phyloP scores from a whole-genome alignment of 2,113 vertebrate species.

The Columba livia region DNA sequence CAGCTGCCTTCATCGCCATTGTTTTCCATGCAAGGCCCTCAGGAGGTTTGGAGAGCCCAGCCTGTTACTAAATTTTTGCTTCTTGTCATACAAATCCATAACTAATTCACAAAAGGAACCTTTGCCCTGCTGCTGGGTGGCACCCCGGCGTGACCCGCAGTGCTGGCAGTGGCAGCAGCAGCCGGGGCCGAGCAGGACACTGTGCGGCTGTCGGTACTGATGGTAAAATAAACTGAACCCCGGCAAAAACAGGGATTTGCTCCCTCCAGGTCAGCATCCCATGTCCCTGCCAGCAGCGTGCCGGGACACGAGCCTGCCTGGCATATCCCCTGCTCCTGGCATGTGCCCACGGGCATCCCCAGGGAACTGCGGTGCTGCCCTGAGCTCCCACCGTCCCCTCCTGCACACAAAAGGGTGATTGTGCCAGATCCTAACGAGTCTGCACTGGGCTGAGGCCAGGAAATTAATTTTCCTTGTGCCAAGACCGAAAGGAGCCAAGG shows the following conservation, averaged over 20 bases:
- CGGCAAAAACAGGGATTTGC: too few relatives aligned
- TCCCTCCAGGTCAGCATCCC: not conserved
- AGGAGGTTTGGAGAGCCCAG: not conserved
- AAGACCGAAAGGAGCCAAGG: not conserved
- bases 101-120: not conserved
- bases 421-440: not conserved
- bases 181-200: too few relatives aligned
- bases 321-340: not conserved
- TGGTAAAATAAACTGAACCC: too few relatives aligned
- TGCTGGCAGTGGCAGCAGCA: too few relatives aligned
- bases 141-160: too few relatives aligned
- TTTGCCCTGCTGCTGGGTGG: too few relatives aligned
- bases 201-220: too few relatives aligned
- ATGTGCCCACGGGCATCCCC: not conserved
- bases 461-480: not conserved
- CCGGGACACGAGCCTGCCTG: not conserved
- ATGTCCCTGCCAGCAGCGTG: not conserved
- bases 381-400: not conserved
- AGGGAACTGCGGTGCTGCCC: not conserved
- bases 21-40: not conserved
- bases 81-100: not conserved
- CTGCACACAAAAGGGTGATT: accelerated
- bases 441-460: not conserved
- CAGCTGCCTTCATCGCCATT: not conserved
- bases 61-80: not conserved